A percentile compares a stretch with the other conserved stretches of the same genome.
Evolutionary conservation across 2,797 vertebrate genomes (phyloP).

Genomic region (Dromococcyx pavoninus): DNA sequence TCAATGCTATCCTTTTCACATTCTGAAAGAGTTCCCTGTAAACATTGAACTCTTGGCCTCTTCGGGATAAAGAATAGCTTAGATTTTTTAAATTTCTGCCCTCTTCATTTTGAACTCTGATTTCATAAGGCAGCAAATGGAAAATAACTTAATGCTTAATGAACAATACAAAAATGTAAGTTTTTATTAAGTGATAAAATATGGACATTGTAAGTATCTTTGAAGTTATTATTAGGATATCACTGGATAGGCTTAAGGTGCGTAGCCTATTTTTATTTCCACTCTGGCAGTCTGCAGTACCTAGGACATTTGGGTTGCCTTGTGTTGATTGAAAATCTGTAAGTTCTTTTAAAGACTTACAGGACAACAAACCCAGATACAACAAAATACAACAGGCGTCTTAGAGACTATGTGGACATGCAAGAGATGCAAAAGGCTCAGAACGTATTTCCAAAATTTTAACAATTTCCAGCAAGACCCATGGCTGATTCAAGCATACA

Average conservation of each 20-base stretch:
- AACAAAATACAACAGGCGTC: not conserved
- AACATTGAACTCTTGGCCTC: not conserved
- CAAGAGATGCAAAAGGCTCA: not conserved
- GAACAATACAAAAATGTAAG: not conserved
- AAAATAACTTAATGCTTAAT: not conserved
- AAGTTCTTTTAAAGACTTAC: not conserved
- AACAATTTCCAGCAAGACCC: not conserved
- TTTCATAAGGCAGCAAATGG: not conserved
- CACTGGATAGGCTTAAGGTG: not conserved
- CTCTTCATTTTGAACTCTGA: not conserved
- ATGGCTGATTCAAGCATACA: not conserved
- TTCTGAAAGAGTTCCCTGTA: not conserved
- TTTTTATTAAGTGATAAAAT: not conserved
- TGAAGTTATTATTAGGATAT: not conserved
- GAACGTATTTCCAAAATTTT: not conserved
- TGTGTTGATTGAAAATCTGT: fast-evolving
- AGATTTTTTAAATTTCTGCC: not conserved
- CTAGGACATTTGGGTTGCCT: not conserved
- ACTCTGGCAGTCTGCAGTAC: not conserved
- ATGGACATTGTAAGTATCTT: not conserved
- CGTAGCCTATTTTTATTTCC: not conserved
- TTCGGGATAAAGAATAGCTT: not conserved
- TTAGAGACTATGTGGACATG: not conserved
- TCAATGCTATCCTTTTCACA: not conserved
- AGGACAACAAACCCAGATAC: not conserved